Conservation (phyloP, 2,888 invertebrate species). For the Oeneis ivallda region DNA sequence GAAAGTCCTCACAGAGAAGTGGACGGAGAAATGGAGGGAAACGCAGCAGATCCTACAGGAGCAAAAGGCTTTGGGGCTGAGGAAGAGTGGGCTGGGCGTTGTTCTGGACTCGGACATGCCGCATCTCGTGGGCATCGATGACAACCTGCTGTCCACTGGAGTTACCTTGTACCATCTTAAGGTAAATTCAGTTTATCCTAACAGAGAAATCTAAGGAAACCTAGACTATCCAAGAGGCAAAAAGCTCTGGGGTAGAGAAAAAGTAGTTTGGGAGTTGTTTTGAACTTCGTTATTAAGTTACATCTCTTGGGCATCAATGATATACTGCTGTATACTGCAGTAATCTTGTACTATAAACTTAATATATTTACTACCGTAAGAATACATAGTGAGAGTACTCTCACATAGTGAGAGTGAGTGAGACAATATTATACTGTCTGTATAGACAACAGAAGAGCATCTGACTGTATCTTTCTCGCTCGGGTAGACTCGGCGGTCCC, state of each 20-base stretch:
- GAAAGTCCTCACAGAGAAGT: slow-evolving; percentile 93
- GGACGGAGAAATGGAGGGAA: slow-evolving; percentile 96
- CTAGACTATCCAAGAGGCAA: slow-evolving; percentile 89
- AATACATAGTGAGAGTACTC: too few species aligned
- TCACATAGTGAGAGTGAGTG: too few species aligned
- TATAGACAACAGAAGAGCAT: too few species aligned
- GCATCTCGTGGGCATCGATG: slow-evolving; percentile 95
- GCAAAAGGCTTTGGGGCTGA: slow-evolving; percentile 91
- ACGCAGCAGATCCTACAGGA: slow-evolving; percentile 94
- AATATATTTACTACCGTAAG: too few species aligned
- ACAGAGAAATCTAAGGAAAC: slow-evolving; percentile 96
- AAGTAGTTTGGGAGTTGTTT: slow-evolving; percentile 92
- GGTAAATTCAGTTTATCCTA: slow-evolving; percentile 56
- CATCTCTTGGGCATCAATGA: too few species aligned
- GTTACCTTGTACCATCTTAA: slow-evolving; percentile 95
- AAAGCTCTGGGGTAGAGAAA: slow-evolving; percentile 93
- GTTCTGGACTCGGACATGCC: slow-evolving; percentile 95
- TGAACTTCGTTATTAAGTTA: slow-evolving; percentile 90
- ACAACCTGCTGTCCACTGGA: slow-evolving; percentile 93
- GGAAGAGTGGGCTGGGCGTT: slow-evolving; percentile 94
- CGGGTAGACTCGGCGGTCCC: too few species aligned
- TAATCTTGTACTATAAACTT: background rate
- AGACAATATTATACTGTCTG: too few species aligned
- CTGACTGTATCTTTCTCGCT: too few species aligned
- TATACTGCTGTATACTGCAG: background rate